phyloP scores from a whole-genome alignment of 2,888 invertebrate species.

The Hylaea fasciaria region DNA sequence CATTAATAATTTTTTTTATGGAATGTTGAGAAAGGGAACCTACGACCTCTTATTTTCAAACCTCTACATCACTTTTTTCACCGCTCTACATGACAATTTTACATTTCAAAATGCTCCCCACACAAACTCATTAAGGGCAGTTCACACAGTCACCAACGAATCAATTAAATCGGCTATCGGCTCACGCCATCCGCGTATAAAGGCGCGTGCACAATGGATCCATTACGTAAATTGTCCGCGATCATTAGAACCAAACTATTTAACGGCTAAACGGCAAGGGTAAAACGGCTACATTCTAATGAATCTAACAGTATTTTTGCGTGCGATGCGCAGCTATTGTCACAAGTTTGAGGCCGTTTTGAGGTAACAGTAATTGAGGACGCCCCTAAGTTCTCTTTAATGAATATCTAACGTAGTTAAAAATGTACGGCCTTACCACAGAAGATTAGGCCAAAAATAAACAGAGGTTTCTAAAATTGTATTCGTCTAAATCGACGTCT shows the following conservation, averaged over 20 bases:
- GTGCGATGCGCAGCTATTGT: slow-evolving; percentile 69
- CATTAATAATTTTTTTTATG: no score
- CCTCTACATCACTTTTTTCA: no score
- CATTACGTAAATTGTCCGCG: slow-evolving; percentile 80
- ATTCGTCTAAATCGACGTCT: no score
- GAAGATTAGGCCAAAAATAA: background rate
- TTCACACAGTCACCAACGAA: slow-evolving; percentile 62
- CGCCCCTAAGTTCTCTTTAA: slow-evolving; percentile 34
- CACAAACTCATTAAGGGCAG: slow-evolving; percentile 61
- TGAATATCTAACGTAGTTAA: slow-evolving; percentile 34
- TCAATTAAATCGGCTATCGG: slow-evolving; percentile 65
- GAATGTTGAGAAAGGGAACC: no score
- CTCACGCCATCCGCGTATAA: slow-evolving; percentile 78
- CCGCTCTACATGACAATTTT: no score
- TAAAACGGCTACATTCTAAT: slow-evolving; percentile 30
- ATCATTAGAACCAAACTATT: slow-evolving; percentile 58
- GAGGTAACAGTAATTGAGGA: slow-evolving; percentile 48
- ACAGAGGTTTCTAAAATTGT: background rate
- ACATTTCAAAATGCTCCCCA: slow-evolving; percentile 33
- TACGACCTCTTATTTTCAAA: no score
- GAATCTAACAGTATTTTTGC: slow-evolving; percentile 76
- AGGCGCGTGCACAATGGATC: slow-evolving; percentile 73
- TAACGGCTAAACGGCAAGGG: slow-evolving; percentile 33
- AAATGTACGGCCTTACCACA: no score
- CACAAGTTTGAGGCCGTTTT: slow-evolving; percentile 50